phyloP scores from a whole-genome alignment of 2,113 vertebrate species.

The Onychorhynchus coronatus region DNA sequence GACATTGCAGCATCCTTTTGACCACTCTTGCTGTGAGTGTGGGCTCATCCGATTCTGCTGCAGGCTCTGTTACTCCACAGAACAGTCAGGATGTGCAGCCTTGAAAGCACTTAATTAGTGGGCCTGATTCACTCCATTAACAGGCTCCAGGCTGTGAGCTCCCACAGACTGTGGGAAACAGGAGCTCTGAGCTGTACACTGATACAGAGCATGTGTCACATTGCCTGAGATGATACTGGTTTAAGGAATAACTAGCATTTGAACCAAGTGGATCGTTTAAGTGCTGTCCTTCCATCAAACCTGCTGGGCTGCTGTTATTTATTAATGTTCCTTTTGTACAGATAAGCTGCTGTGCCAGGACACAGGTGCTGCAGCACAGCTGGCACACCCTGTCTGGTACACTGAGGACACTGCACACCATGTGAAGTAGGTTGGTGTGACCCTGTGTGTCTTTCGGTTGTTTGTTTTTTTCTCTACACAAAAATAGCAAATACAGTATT shows the following conservation, averaged over 20 bases:
- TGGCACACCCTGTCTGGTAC: background rate
- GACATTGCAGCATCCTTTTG: background rate
- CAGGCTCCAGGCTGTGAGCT: background rate
- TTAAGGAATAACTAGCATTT: background rate
- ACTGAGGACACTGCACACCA: background rate
- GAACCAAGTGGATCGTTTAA: background rate
- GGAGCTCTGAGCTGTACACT: background rate
- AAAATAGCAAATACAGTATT: background rate
- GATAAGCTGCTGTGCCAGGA: background rate
- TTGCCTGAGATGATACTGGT: background rate
- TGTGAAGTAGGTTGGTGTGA: background rate
- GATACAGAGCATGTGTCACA: background rate
- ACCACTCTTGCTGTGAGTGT: background rate
- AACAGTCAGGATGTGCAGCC: background rate
- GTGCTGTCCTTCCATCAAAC: background rate
- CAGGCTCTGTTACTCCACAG: background rate
- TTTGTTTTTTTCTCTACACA: background rate
- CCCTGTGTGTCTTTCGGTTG: too few relatives aligned
- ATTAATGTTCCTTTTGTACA: background rate
- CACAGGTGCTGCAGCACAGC: background rate
- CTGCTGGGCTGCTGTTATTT: background rate
- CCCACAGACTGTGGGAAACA: background rate
- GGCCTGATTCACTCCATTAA: background rate
- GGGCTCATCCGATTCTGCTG: background rate
- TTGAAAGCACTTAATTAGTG: background rate